A percentile compares a stretch with the other conserved stretches of the same genome.
phyloP scores from a whole-genome alignment of 2,797 vertebrate species.

The Menidia menidia region DNA sequence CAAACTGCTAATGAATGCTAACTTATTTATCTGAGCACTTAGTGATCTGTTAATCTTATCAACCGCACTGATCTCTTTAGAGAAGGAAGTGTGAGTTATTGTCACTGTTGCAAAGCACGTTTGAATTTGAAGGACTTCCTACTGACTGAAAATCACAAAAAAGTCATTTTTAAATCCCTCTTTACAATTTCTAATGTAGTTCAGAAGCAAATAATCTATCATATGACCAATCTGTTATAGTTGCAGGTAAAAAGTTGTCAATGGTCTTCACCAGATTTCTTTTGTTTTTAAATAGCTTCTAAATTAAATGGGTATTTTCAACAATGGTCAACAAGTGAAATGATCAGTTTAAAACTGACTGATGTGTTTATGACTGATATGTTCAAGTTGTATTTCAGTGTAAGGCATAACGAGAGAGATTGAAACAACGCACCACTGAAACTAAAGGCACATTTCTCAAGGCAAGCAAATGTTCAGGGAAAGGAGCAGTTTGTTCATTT shows the following conservation, averaged over 20 bases:
- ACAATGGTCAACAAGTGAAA: neutral
- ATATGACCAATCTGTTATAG: neutral
- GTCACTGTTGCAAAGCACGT: no score
- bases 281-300: neutral
- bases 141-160: no score
- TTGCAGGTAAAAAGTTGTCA: neutral
- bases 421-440: neutral
- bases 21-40: constrained; percentile 13
- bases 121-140: no score
- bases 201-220: neutral
- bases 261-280: neutral
- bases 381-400: neutral
- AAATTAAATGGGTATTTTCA: neutral
- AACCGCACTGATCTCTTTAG: neutral
- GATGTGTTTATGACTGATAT: neutral
- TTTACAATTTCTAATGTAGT: neutral
- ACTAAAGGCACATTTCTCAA: neutral
- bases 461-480: no score
- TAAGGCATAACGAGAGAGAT: neutral
- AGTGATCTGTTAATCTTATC: constrained; percentile 8
- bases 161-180: neutral
- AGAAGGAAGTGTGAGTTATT: no score
- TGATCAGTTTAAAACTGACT: neutral
- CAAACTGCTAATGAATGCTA: constrained; percentile 7
- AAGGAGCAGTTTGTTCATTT: no score